These are phyloP conservation scores for Intellagama lesueurii DNA, from an alignment of 2,797 vertebrate species.

Conservation along the genomic window DNA sequence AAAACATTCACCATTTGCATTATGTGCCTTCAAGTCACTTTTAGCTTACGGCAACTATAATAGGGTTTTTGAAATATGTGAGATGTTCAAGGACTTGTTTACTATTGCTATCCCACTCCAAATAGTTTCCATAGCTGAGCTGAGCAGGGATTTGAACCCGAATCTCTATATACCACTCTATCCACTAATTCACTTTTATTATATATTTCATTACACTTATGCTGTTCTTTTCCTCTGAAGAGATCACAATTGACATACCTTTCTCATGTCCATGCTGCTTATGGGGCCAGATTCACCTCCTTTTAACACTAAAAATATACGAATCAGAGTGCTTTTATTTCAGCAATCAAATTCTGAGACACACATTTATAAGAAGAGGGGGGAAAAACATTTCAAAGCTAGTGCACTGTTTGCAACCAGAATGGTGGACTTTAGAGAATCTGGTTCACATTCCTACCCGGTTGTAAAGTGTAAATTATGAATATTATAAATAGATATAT, in stretches of 20 bases:
- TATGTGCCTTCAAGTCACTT: too few relatives aligned
- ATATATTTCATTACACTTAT: neutral
- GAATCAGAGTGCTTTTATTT: neutral
- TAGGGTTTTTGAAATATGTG: too few relatives aligned
- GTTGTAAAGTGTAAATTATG: neutral
- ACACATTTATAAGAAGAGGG: too few relatives aligned
- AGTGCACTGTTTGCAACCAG: neutral
- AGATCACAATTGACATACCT: neutral
- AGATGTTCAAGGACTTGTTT: too few relatives aligned
- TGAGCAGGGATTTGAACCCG: too few relatives aligned
- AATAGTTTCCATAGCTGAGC: too few relatives aligned
- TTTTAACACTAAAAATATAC: neutral
- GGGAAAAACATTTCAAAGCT: neutral
- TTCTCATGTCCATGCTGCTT: neutral
- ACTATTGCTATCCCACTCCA: too few relatives aligned
- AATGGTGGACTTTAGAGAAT: neutral
- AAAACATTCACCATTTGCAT: neutral
- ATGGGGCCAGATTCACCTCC: neutral
- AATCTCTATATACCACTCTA: too few relatives aligned
- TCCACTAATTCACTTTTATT: neutral
- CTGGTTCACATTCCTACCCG: neutral
- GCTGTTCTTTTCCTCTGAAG: neutral
- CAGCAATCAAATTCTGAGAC: neutral
- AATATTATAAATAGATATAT: neutral
- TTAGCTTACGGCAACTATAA: too few relatives aligned